Base-by-base conservation (phyloP, 1,140 invertebrate species). In the Drosophila malerkotliana region DNA sequence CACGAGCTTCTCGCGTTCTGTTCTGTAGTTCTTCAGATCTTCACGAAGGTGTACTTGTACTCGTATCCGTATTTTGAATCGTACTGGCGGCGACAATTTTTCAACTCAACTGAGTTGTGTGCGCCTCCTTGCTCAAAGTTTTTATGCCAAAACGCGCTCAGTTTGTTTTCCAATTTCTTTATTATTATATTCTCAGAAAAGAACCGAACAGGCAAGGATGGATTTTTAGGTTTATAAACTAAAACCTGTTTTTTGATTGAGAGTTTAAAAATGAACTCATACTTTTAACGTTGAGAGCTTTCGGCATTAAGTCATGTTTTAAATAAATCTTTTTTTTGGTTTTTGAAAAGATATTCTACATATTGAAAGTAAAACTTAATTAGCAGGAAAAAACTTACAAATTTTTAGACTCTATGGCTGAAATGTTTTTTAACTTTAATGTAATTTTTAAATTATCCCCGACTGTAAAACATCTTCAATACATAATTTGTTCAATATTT, bases 401-500 rank as follows among this genome's bases (percentile, higher is more conserved):
- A 21, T 21, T 3, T 21, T 21, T 21, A 3, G 2, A 21, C 21
- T 21, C 3, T 21, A 21, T 21, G 21, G 3, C 3, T 21, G 3
- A 21, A 21, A 3, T 21, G 21, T 21, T 21, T 21, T 21, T 21
- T 21, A 21, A 21, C 18, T 21, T 21, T 21, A 21, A 21, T 21
- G 21, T 21, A 21, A n/a, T 37, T 37, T 34, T 10, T 37, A 10
- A 10, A 12, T 37, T 37, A 48, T 57, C 0, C 3, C 0, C 62
- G 39, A 0, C 51, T 85, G 74, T 81, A 3, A 1, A 2, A 45
- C 53, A 58, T 62, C 82, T 87, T 85, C 83, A 85, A 87, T 87
- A 87, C 64, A 85, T 87, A 78, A 85, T 72, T 87, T 69, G 49
- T 79, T 88, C 75, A 88, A 82, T 87, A 88, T 85, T 87, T 81